Base-by-base conservation (phyloP, 2,888 invertebrate species). In the Idaea straminata region DNA sequence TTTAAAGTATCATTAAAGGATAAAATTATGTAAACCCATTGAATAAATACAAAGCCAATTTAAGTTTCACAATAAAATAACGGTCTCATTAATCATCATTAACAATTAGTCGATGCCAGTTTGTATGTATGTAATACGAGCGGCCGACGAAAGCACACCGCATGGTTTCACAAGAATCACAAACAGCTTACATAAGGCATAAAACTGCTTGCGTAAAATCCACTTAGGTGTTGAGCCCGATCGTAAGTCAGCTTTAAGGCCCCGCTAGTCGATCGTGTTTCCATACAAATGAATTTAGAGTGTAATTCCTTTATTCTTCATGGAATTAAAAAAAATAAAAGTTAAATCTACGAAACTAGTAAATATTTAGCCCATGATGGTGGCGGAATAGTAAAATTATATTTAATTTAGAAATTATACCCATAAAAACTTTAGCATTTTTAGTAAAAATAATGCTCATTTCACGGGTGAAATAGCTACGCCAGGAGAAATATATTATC, bases 141-240 rank as follows among this genome's bases (percentile, higher is more conserved):
- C 78, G 47, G 47, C 47, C 61, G 82, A 83, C 82, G 84, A 88
- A 91, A 89, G 86, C 87, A 83, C 83, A 77, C 76, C 72, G 78
- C 74, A 75, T 72, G 74, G 84, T 90, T 91, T 88, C 91, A 85
- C 87, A 91, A 91, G 86, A 84, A 86, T 83, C 83, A 80, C 83
- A 82, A 86, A 84, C 83, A 82, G 83, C 86, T 92, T 92, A 91
- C 87, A 88, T 91, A 91, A 91, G 83, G 77, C 76, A 75, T 73
- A 71, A 77, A 75, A 69, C 73, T 74, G 78, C 84, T 91, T 91
- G 87, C 90, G 89, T 86, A 89, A 91, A 86, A 81, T 73, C 81
- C 80, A 86, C 88, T 89, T 88, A 87, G 83, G 81, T 80, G 84
- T 80, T 78, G 81, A 85, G 82, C 81, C 78, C 77, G 75, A 80